Base-by-base conservation (phyloP, 2,888 invertebrate genomes). In the Mimas tiliae region DNA sequence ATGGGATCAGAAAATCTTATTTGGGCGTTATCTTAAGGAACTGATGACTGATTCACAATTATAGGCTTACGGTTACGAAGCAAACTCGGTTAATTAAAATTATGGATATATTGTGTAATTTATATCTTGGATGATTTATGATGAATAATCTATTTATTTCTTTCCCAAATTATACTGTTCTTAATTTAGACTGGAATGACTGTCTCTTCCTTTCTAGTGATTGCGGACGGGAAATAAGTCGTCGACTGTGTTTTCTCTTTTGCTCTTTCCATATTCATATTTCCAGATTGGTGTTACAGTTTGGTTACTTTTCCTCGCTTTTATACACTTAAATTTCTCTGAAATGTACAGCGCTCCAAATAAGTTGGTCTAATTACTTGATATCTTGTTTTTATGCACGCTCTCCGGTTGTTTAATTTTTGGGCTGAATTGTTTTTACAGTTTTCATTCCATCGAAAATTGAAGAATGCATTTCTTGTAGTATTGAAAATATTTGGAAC, bases 21-120 rank as follows among this genome's bases (percentile, higher is more conserved):
- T 74, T 72, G 67, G 67, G 68, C 70, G 67, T 72, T 73, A 75
- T 70, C 71, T 76, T 75, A 75, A 75, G 78, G 76, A 78, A 72
- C 72, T 76, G 82, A 70, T 74, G 82, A 84, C 70, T 73, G 82
- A 82, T 83, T 82, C 71, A 79, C 73, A 72, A 72, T 75, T 77
- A 78, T 80, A 78, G 75, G 67, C 69, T 71, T 50, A 52, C 52
- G 51, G 51, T 34, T 51, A 51, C 38, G 21, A 6, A 16, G 34
- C 38, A 42, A 19, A 62, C 51, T 50, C 16, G 42, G 14, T 58
- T 65, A 53, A 53, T 38, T 38, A 45, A 64, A 45, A 42, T 34
- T 55, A 34, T 42, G 14, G 51, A 21, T 33, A 12, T 19, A 58
- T 42, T 42, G 19, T 42, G 38, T 58, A 19, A 58, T n/a, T 33